Evolutionary conservation across 2,113 vertebrate genomes (phyloP).

Genomic region (Heterochromis multidens): DNA sequence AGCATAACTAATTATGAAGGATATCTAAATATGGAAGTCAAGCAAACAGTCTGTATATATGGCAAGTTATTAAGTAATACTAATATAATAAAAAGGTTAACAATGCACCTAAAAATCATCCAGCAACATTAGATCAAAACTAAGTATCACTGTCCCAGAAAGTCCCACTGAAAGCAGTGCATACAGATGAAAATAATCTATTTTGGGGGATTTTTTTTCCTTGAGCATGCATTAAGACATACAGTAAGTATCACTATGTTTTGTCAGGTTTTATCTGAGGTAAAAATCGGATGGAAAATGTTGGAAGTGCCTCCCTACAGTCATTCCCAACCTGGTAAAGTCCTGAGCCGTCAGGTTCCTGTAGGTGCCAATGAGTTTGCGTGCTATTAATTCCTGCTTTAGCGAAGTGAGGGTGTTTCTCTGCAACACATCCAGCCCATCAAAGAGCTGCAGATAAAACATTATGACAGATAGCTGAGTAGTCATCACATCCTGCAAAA

Average conservation of each 20-base stretch:
- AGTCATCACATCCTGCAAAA: no score
- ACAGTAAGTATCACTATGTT: background rate
- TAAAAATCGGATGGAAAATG: background rate
- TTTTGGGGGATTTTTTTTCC: background rate
- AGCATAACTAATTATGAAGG: background rate
- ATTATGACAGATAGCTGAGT: background rate
- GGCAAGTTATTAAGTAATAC: background rate
- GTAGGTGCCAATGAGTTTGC: slow-evolving; percentile 58
- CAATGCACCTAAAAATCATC: background rate
- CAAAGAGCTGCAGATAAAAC: slow-evolving; percentile 61
- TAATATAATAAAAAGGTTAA: background rate
- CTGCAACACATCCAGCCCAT: slow-evolving; percentile 71
- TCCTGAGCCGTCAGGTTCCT: slow-evolving; percentile 71
- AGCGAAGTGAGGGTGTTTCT: slow-evolving; percentile 55
- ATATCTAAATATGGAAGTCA: background rate
- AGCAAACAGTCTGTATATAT: background rate
- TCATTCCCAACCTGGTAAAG: slow-evolving; percentile 67
- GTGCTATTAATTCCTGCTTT: slow-evolving; percentile 72
- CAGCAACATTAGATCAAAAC: background rate
- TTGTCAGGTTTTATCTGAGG: background rate
- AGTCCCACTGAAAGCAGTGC: background rate
- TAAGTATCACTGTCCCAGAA: background rate
- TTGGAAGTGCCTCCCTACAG: background rate
- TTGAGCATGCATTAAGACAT: background rate
- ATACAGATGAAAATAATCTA: background rate